Conservation (phyloP, 1,140 invertebrate species). For the Anagrus nilaparvatae region DNA sequence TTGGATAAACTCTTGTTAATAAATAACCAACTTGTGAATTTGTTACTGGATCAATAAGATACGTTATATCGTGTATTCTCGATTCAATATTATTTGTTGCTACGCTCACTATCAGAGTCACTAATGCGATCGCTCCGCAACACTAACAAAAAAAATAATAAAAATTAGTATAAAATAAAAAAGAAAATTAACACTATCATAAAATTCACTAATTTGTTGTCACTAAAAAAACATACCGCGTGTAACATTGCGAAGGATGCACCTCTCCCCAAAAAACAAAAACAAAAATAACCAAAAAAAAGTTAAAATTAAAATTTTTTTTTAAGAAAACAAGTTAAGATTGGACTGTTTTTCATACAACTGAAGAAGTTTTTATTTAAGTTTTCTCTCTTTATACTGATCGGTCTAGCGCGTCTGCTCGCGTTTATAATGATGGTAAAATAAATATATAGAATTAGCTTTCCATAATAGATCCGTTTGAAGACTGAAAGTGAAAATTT, state of each 20-base stretch:
- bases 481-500: constrained; percentile 20
- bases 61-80: constrained; percentile 20
- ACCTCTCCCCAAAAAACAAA: too few species aligned
- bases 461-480: constrained; percentile 23
- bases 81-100: constrained; percentile 10
- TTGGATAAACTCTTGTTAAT: constrained; percentile 21
- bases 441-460: too few species aligned
- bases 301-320: too few species aligned
- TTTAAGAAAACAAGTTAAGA: not conserved
- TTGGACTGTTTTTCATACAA: constrained; percentile 17
- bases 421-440: too few species aligned
- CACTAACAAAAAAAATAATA: constrained; percentile 16
- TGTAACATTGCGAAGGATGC: constrained; percentile 19
- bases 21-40: constrained; percentile 23
- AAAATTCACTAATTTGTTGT: too few species aligned
- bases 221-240: constrained; percentile 19
- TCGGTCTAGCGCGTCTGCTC: not conserved
- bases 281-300: too few species aligned
- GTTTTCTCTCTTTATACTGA: constrained; percentile 27
- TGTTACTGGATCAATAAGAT: constrained; percentile 17
- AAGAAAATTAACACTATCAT: too few species aligned
- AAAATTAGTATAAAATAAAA: too few species aligned
- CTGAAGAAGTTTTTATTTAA: constrained; percentile 17
- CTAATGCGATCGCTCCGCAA: constrained; percentile 17
- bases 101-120: constrained; percentile 14